Base-by-base conservation (phyloP, 2,888 invertebrate species). In the Bombylius discolor region DNA sequence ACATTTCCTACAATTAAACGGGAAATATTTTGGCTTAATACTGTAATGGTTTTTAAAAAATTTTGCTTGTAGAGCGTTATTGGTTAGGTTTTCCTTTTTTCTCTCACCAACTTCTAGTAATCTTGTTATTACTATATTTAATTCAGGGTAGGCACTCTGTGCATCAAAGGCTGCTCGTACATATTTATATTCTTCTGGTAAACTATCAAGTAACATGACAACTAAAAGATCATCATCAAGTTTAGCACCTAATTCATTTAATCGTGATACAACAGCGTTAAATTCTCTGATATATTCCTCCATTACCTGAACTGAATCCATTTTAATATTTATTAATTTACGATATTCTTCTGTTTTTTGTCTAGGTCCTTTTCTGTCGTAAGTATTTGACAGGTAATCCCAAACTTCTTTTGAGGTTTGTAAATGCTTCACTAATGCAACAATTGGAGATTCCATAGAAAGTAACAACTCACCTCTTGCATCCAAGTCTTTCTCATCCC, bases 271-370 rank as follows among this genome's bases (percentile, higher is more conserved):
- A 46, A 51, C 49, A 31, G 54, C 45, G 32, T 55, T 55, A 45
- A 58, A 58, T 44, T 60, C 42, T 42, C 49, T 45, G 2, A 59
- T 11, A 52, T 54, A 59, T 46, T 53, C 23, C 13, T 53, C 50
- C 46, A 60, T 57, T 3, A 11, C 34, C 44, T 59, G 45, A 32
- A n/a, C 31, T 5, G 39, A 31, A 32, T 2, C n/a, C 53, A 60
- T 57, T 50, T 52, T 53, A 8, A 60, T 49, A 39, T 58, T 58
- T 11, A 60, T 31, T n/a, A 60, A 51, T 42, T 58, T 58, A 48
- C 56, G 55, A 33, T 55, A 60, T 34, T 57, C 48, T 14, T 54
- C 54, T 12, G 55, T 53, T 47, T 61, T 57, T 33, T 57, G 55
- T 12, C 56, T 45, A 5, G 56, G 50, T 39, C 54, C 56, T 23